A percentile compares a stretch with the other conserved stretches of the same genome.
Evolutionary conservation across 2,888 invertebrate species (phyloP).

Genomic region (Euplexia lucipara): DNA sequence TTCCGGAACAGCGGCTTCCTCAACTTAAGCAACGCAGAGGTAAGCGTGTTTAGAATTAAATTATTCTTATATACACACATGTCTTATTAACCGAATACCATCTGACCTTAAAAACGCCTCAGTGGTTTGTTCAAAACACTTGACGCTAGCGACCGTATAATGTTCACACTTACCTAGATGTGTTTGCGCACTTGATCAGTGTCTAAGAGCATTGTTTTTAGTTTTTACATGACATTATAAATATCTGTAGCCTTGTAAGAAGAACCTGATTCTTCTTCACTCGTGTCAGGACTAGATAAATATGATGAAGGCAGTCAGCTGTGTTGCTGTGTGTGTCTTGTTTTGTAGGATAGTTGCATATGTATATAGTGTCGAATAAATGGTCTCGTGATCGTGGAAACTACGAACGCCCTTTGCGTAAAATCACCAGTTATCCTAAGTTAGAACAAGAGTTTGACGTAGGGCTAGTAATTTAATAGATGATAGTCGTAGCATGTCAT

Average conservation of each 20-base stretch:
- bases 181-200: conserved; percentile 21
- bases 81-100: background rate
- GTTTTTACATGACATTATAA: conserved; percentile 8
- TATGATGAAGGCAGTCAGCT: no score
- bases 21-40: background rate
- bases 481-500: no score
- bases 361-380: no score
- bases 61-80: background rate
- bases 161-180: conserved; percentile 24
- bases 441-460: no score
- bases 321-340: no score
- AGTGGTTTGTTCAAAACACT: conserved; percentile 16
- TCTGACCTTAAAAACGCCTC: conserved; percentile 34
- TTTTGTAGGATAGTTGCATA: no score
- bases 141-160: conserved; percentile 26
- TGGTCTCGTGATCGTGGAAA: no score
- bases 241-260: background rate
- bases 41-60: background rate
- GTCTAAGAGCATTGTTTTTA: conserved; percentile 17
- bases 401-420: no score
- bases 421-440: no score
- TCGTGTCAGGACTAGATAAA: no score
- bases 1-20: no score
- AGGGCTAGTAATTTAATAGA: background rate
- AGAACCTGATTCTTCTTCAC: background rate